These are phyloP conservation scores for Lymantria monacha DNA, from an alignment of 2,888 invertebrate genomes.

Conservation along the genomic window DNA sequence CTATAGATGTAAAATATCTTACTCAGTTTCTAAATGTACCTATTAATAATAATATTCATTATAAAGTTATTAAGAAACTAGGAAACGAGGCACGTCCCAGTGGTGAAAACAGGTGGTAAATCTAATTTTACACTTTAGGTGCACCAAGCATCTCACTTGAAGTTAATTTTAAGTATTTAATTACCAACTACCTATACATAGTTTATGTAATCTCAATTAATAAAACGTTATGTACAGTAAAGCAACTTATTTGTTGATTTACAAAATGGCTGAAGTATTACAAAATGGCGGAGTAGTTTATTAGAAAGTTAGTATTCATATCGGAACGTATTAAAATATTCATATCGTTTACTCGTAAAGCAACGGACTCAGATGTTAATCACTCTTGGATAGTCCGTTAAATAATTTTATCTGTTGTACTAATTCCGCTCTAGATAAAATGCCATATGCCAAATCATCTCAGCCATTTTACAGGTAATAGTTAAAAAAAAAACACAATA, in stretches of 20 bases:
- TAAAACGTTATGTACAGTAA: slow-evolving; percentile 64
- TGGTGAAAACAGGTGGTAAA: slow-evolving; percentile 27
- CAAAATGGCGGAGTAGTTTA: slow-evolving; percentile 37
- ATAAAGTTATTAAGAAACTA: slow-evolving; percentile 13
- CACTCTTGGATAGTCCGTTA: slow-evolving; percentile 24
- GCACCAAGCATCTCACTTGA: slow-evolving; percentile 49
- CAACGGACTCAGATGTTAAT: slow-evolving; percentile 18
- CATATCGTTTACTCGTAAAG: slow-evolving; percentile 18
- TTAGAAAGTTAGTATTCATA: slow-evolving; percentile 24
- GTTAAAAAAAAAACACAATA: slow-evolving; percentile 44
- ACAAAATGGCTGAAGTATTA: slow-evolving; percentile 44
- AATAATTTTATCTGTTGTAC: slow-evolving; percentile 51
- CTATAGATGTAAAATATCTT: no score
- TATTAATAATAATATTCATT: background rate
- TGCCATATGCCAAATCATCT: slow-evolving; percentile 27
- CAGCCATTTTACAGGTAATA: slow-evolving; percentile 32
- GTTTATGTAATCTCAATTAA: slow-evolving; percentile 45
- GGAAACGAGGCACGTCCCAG: slow-evolving; percentile 8
- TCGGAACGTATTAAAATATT: slow-evolving; percentile 20
- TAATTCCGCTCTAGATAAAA: slow-evolving; percentile 48
- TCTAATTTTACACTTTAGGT: slow-evolving; percentile 37
- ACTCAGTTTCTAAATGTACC: slow-evolving; percentile 8
- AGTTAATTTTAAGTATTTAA: slow-evolving; percentile 35
- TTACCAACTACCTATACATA: slow-evolving; percentile 36
- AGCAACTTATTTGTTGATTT: slow-evolving; percentile 46